These are phyloP conservation scores for Sorex araneus DNA, from an alignment of 2,113 vertebrate genomes.

Conservation along the genomic window DNA sequence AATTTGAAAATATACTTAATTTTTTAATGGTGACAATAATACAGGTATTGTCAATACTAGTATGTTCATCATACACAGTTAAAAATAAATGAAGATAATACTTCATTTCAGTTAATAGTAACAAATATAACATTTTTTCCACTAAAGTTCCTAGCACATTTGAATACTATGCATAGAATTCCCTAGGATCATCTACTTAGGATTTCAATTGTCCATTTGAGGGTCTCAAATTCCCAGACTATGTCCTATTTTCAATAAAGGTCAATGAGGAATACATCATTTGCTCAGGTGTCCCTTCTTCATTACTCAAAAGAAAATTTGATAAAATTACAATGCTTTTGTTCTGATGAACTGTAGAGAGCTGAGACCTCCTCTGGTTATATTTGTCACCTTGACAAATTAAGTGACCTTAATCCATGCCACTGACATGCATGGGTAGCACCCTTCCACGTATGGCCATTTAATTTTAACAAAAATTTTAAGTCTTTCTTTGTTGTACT, in stretches of 20 bases:
- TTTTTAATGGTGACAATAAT: constrained; percentile 49
- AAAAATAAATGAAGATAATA: constrained; percentile 49
- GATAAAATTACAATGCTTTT: not conserved
- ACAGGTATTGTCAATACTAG: not conserved
- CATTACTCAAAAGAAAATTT: not conserved
- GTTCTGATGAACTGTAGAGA: no score
- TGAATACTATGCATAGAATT: not conserved
- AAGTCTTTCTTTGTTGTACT: no score
- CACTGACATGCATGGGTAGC: no score
- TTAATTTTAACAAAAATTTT: no score
- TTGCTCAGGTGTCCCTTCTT: not conserved
- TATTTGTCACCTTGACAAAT: no score
- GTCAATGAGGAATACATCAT: not conserved
- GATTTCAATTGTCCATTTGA: not conserved
- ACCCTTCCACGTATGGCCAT: no score
- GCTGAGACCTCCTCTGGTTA: no score
- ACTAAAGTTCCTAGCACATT: not conserved
- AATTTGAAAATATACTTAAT: constrained; percentile 48
- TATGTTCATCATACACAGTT: constrained; percentile 1
- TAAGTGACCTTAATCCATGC: no score
- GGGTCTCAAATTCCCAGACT: not conserved
- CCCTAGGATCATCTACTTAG: not conserved
- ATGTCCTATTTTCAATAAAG: not conserved
- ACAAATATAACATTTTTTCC: not conserved
- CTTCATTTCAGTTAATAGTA: constrained; percentile 48